Evolutionary conservation across 2,888 invertebrate genomes (phyloP), one percentile per base, ranked within the genome.

Genomic region (Papilio demoleus): DNA sequence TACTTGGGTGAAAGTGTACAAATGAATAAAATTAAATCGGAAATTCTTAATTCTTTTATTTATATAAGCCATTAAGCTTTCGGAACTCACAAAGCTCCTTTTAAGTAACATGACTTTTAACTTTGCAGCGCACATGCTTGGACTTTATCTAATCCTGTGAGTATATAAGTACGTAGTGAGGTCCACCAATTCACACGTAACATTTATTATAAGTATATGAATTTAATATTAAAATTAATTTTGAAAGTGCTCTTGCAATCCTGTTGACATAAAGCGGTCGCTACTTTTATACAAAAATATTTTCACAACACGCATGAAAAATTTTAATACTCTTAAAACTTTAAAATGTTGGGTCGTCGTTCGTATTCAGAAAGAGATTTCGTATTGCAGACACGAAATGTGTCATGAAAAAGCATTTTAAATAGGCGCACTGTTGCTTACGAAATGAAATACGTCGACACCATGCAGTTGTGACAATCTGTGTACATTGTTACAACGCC

Each of bases 31-130:
- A n/a, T n/a, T n/a, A n/a, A n/a, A n/a, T n/a, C n/a, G n/a, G n/a
- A n/a, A 27, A 53, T 5, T 24, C 8, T 53, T 27, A 50, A 53
- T 53, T 53, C 53, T 53, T 53, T 24, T 53, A 53, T 53, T 53
- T 53, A 53, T 53, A 27, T 53, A 82, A 81, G 81, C 80, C 80
- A 79, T 79, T 78, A 81, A 87, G 87, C 85, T 85, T 85, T 88
- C 84, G 84, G 86, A 86, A 88, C 88, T 82, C 84, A 81, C 83
- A 82, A 81, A 88, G 88, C 87, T 89, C 88, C 89, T 90, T 91
- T 91, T 90, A 91, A 89, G 89, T 88, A 87, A 91, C 91, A 91
- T 90, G 91, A 91, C 91, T 92, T 92, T 92, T 90, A 90, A 91
- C 91, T 91, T 90, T 88, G 90, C 87, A 64, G 61, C 17, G 50